A percentile compares a stretch with the other conserved stretches of the same genome.
Conservation (phyloP, 2,797 vertebrate species). For the Atherinosoma microstoma region DNA sequence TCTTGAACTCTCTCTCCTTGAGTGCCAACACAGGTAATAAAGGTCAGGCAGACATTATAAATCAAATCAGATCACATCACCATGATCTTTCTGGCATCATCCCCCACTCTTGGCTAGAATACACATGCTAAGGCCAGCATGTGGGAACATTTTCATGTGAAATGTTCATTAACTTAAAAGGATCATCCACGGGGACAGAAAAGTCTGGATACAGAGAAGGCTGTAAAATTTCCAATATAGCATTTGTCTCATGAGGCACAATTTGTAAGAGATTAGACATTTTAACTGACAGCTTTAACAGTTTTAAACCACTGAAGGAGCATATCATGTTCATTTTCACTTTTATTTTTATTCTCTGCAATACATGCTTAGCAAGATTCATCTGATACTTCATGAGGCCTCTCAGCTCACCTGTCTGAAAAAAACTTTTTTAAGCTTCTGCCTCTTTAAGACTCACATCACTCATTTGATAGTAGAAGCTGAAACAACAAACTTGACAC, state of each 20-base stretch:
- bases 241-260: not conserved
- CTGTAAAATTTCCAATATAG: constrained; percentile 9
- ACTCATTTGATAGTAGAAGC: not conserved
- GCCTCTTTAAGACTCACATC: too few relatives aligned
- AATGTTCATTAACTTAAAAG: constrained; percentile 69
- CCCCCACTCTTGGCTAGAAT: constrained; percentile 47
- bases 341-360: not conserved
- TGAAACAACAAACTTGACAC: not conserved
- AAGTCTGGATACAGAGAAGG: constrained; percentile 14
- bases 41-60: constrained; percentile 78
- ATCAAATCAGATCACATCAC: constrained; percentile 77
- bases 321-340: not conserved
- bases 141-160: constrained; percentile 48
- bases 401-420: not conserved
- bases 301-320: constrained; percentile 14
- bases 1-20: constrained; percentile 42
- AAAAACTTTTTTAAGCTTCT: not conserved
- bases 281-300: constrained; percentile 8
- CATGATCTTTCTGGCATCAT: constrained; percentile 64
- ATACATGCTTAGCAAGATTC: not conserved
- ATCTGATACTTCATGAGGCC: not conserved
- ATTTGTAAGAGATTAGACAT: constrained; percentile 17
- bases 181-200: constrained; percentile 31
- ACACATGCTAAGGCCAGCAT: constrained; percentile 41
- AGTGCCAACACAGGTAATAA: constrained; percentile 74